Conservation (phyloP, 1,140 invertebrate genomes). For the Musca vetustissima region DNA sequence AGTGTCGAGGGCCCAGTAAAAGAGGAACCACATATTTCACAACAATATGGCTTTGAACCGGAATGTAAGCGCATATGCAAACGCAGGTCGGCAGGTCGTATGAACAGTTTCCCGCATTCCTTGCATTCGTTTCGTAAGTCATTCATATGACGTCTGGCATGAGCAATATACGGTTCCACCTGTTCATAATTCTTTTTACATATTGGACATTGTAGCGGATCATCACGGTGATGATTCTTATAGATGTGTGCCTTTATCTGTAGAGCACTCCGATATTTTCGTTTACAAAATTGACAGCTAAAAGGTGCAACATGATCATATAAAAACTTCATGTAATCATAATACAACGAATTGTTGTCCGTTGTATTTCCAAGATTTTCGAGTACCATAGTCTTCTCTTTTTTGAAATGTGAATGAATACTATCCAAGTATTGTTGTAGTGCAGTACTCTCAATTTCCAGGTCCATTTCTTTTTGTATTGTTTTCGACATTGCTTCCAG, state of each 20-base stretch:
- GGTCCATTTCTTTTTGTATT: neutral
- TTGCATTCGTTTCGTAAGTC: neutral
- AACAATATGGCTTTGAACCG: too few species aligned
- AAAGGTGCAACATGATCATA: too few species aligned
- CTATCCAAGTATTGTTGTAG: neutral
- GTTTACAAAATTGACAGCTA: too few species aligned
- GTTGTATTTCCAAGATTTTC: neutral
- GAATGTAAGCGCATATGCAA: conserved; percentile 12
- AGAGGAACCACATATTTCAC: too few species aligned
- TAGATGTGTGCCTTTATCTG: neutral
- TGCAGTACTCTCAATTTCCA: neutral
- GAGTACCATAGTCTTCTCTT: neutral
- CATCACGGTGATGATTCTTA: too few species aligned
- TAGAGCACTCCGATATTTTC: too few species aligned
- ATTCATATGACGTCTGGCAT: too few species aligned
- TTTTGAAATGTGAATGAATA: conserved; percentile 5
- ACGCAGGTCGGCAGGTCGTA: neutral
- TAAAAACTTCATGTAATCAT: too few species aligned
- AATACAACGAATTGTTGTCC: neutral
- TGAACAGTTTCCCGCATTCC: conserved; percentile 6
- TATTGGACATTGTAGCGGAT: too few species aligned
- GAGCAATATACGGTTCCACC: too few species aligned
- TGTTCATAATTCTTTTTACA: too few species aligned
- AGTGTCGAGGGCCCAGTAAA: too few species aligned
- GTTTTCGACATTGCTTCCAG: neutral